Base-by-base conservation (phyloP, 2,797 vertebrate genomes). In the Amphiprion clarkii region DNA sequence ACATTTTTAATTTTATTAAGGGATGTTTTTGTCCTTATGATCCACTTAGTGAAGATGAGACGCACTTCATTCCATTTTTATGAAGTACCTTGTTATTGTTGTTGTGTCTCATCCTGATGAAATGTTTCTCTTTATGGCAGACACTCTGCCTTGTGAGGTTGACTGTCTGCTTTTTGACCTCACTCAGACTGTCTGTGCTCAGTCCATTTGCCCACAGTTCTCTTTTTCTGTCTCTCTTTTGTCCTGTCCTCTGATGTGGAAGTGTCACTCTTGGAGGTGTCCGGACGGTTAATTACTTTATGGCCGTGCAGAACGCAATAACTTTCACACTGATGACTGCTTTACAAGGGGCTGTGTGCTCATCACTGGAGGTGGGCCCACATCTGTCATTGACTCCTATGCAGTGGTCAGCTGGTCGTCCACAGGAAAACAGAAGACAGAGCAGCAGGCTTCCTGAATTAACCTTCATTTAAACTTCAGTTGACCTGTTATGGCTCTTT, bases 211-310 rank as follows among this genome's bases (percentile, higher is more conserved):
- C 14, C 66, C n/a, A 1, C 33, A 4, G 29, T 1, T 76, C 51
- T 42, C 21, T 42, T 53, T 61, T 8, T 72, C 16, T 25, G n/a
- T 51, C 3, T 51, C 42, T 74, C 53, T 64, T 83, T 61, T 67
- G 59, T 67, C 53, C 54, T 19, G 74, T 70, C 76, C 56, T 72
- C 69, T 60, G 53, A 58, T 17, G 57, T 29, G 39, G 58, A 60
- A 16, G 60, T 51, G 56, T 52, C 67, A 21, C 29, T 51, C 53
- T 44, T 16, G 3, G 40, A 71, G 31, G 70, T 54, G 57, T 63
- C 73, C 2, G 2, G 21, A 55, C 6, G 60, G 62, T 29, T 86
- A 72, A 83, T 82, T 51, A 51, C 66, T 78, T 78, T 61, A 89
- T 29, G 23, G 71, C 64, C 1, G 9, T 12, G 14, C 61, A 61